Evolutionary conservation across 2,888 invertebrate species (phyloP), one percentile per base, ranked within the genome.

Genomic region (Orthonevra nobilis): DNA sequence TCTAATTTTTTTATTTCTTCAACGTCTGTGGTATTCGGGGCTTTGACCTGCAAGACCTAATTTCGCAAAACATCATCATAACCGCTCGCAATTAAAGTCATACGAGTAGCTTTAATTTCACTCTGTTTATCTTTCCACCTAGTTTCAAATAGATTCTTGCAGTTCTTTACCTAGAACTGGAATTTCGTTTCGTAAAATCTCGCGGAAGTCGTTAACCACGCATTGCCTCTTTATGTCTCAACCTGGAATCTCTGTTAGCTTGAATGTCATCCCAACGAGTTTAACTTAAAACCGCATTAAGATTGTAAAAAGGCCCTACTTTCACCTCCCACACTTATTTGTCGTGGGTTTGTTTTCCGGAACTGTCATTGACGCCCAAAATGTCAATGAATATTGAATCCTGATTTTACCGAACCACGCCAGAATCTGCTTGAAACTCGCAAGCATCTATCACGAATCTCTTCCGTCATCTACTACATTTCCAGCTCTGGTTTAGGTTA

Each of bases 401-500:
- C 34, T 44, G 40, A 23, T 34, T 10, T 12, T 34, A 15, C 40
- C 20, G 2, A 19, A 23, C 12, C 32, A 9, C 14, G 6, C 50
- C 38, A 61, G 12, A 32, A 20, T n/a, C 10, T 15, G 14, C 15
- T 46, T 17, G 1, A 17, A 26, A 64, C 40, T 34, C 32, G 40
- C 46, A 40, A 36, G 30, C 50, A 34, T 34, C 28, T 36, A 44
- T 44, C 64, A 34, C 56, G 44, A 52, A 70, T 58, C 70, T 64
- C 12, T 64, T 44, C 28, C 56, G 50, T 56, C 58, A 38, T 30
- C 17, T 50, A 69, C 30, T 34, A 48, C 28, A 56, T 34, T 72
- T 40, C 36, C 17, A 63, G 50, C 56, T 77, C 36, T 40, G 40
- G 72, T 72, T 77, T 54, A 40, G 64, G 64, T 77, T 72, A 77